Evolutionary conservation across 1,140 invertebrate species (phyloP).

Genomic region (Zaprionus tsacasi): DNA sequence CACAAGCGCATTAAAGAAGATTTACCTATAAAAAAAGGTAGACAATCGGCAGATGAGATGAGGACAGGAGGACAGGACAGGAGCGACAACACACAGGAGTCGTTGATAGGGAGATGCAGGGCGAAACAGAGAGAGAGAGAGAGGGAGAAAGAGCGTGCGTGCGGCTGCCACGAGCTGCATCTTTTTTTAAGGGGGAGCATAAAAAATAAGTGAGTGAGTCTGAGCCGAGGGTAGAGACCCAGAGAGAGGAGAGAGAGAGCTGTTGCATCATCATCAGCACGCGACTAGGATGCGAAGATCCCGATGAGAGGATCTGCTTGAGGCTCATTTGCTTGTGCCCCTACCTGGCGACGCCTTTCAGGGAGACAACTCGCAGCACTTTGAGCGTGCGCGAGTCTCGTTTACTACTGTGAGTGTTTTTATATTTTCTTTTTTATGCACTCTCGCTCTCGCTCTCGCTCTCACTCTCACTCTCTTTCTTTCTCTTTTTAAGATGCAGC

Average conservation of each 20-base stretch:
- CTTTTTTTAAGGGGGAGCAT: conserved; percentile 53
- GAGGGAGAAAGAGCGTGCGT: conserved; percentile 19
- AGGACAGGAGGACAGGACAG: conserved; percentile 34
- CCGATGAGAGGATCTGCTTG: conserved; percentile 16
- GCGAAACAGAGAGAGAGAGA: conserved; percentile 21
- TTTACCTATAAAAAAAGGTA: conserved; percentile 78
- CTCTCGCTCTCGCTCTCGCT: background rate
- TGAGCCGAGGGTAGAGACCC: conserved; percentile 51
- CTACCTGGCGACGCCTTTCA: conserved; percentile 49
- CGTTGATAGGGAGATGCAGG: conserved; percentile 52
- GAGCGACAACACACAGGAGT: conserved; percentile 13
- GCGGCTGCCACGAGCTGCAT: conserved; percentile 67
- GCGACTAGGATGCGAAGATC: conserved; percentile 56
- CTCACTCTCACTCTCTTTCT: background rate
- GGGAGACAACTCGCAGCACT: conserved; percentile 51
- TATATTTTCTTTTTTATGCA: conserved; percentile 35
- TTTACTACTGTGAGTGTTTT: conserved; percentile 31
- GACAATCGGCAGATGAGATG: conserved; percentile 58
- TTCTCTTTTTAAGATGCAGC: conserved; percentile 41
- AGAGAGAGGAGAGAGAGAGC: background rate
- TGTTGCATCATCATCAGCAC: conserved; percentile 41
- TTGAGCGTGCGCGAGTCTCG: conserved; percentile 38
- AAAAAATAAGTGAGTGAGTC: conserved; percentile 54
- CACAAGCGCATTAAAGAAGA: conserved; percentile 74
- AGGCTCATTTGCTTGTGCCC: conserved; percentile 49